Evolutionary conservation across 1,140 invertebrate species (phyloP).

Genomic region (Diachasma alloeum): DNA sequence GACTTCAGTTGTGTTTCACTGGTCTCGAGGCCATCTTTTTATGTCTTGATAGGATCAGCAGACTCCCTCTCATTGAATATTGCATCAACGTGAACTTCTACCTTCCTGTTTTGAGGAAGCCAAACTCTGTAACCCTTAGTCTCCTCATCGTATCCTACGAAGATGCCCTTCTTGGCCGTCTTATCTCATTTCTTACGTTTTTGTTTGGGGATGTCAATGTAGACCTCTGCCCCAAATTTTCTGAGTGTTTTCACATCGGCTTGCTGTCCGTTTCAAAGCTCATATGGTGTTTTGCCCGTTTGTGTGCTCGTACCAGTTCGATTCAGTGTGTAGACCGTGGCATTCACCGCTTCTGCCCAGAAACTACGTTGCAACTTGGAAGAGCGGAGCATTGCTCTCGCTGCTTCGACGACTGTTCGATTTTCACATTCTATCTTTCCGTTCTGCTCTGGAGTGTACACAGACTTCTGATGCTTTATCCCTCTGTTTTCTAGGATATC

Average conservation of each 20-base stretch:
- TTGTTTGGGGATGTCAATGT: conserved; percentile 39
- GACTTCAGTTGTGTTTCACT: too few relatives aligned
- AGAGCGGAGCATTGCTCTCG: conserved; percentile 16
- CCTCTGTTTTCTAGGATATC: background rate
- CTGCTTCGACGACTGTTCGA: conserved; percentile 11
- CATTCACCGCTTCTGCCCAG: conserved; percentile 42
- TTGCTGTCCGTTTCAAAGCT: conserved; percentile 39
- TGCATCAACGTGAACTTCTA: background rate
- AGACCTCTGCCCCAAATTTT: conserved; percentile 55
- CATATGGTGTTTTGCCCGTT: conserved; percentile 24
- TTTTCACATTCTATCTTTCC: conserved; percentile 18
- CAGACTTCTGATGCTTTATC: background rate
- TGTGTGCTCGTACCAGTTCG: background rate
- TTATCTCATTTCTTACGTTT: conserved; percentile 41
- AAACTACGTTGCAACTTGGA: conserved; percentile 12
- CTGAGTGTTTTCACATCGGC: conserved; percentile 40
- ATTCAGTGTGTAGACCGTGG: background rate
- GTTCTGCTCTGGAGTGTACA: conserved; percentile 21
- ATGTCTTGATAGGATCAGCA: too few relatives aligned
- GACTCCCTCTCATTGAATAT: too few relatives aligned
- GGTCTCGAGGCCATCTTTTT: too few relatives aligned
- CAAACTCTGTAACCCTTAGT: conserved; percentile 47
- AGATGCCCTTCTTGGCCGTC: conserved; percentile 42
- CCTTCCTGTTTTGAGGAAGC: background rate
- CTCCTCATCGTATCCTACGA: conserved; percentile 45